Evolutionary conservation across 2,113 vertebrate species (phyloP).

Genomic region (Epinephelus fuscoguttatus): DNA sequence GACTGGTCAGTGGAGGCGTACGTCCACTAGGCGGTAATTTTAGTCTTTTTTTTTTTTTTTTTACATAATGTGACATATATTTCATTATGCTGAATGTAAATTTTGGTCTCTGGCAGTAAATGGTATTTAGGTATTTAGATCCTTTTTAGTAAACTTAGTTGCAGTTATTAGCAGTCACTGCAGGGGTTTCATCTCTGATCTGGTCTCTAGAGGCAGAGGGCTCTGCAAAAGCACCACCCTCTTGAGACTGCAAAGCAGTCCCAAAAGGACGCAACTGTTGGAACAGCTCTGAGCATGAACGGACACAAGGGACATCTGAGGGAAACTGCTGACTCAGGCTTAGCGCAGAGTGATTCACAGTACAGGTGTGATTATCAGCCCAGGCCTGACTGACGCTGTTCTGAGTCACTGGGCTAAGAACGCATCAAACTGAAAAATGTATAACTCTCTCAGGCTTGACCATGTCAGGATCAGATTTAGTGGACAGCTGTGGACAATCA

Average conservation of each 20-base stretch:
- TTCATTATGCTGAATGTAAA: no score
- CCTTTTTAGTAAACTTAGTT: not conserved
- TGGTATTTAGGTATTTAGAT: not conserved
- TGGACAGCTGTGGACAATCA: not conserved
- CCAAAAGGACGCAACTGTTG: not conserved
- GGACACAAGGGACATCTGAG: not conserved
- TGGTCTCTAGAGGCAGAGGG: not conserved
- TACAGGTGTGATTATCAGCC: conserved; percentile 15
- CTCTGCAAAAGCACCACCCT: conserved; percentile 5
- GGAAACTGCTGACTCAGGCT: conserved; percentile 49
- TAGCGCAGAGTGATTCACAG: conserved; percentile 31
- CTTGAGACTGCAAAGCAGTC: conserved; percentile 3
- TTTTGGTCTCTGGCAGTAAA: not conserved
- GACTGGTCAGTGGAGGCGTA: no score
- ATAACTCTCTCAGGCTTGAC: conserved; percentile 6
- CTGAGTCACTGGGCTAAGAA: conserved; percentile 14
- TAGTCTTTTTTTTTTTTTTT: not conserved
- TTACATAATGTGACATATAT: not conserved
- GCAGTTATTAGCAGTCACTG: not conserved
- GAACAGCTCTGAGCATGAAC: not conserved
- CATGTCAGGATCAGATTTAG: conserved; percentile 15
- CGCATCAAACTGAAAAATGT: not conserved
- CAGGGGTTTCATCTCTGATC: conserved; percentile 23
- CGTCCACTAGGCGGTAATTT: no score
- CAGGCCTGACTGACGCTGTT: not conserved